Evolutionary conservation across 2,797 vertebrate species (phyloP).

Genomic region (Halcyon leucocephala): DNA sequence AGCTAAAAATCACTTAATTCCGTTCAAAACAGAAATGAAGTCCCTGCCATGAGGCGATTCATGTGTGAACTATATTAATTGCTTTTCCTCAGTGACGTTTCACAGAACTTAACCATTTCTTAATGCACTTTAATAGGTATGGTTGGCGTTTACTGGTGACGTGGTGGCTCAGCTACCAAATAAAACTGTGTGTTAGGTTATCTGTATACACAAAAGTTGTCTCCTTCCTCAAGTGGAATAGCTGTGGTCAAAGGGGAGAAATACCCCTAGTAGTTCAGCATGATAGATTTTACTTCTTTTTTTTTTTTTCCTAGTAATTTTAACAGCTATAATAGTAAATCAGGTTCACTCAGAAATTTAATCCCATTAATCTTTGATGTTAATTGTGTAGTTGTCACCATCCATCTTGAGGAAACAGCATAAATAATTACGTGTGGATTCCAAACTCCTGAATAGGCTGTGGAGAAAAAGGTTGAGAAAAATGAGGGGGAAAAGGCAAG

Average conservation of each 20-base stretch:
- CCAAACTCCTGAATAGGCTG: background rate
- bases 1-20: background rate
- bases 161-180: background rate
- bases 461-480: background rate
- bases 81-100: background rate
- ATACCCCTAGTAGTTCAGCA: background rate
- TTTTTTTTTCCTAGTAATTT: background rate
- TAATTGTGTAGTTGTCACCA: background rate
- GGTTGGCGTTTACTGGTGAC: background rate
- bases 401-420: background rate
- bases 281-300: background rate
- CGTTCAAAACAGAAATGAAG: background rate
- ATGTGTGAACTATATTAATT: background rate
- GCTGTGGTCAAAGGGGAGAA: background rate
- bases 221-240: background rate
- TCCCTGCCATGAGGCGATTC: background rate
- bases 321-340: background rate
- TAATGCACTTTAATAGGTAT: background rate
- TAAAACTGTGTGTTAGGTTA: background rate
- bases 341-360: background rate
- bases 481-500: background rate
- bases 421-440: background rate
- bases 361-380: background rate
- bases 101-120: background rate
- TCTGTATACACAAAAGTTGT: background rate